Base-by-base conservation (phyloP, 1,140 invertebrate genomes). In the Chironomus tepperi region DNA sequence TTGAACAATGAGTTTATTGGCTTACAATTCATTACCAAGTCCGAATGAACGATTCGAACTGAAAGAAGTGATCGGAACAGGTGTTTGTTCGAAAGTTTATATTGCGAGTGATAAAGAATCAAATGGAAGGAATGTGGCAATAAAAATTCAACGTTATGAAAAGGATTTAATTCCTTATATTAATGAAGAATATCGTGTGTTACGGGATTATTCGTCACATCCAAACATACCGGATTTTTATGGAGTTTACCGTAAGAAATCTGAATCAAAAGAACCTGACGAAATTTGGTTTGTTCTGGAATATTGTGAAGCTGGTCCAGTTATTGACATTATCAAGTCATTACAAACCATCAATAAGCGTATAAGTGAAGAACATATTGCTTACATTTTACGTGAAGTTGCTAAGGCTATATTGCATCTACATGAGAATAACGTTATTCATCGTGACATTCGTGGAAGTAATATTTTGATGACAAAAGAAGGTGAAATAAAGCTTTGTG, bases 211-310 rank as follows among this genome's bases (percentile, higher is more conserved):
- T 74, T 88, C 90, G 0, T 84, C 86, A 65, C 91, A 95, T 81
- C 85, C 88, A 0, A 95, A 95, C 83, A 83, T 97, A 7, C 89
- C 93, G 0, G 88, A 91, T 74, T 96, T 96, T 81, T 92, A 93
- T 81, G 94, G 93, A 34, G 89, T 90, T 16, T 96, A 90, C 82
- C 88, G 91, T 76, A 89, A 88, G 74, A 87, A 86, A 76, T 86
- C 85, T 7, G 83, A 83, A 67, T 78, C 79, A 8, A 85, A 87
- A 73, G 84, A 84, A 9, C 84, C 87, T 7, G 90, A 92, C 77
- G 90, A 94, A 80, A 87, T 97, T 73, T 97, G 94, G 94, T 91
- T 97, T 79, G 89, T 92, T 64, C 88, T 96, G 85, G 93, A 96
- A 93, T 84, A 91, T 74, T 94, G 91, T 84, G 87, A 94, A 78